phyloP scores from a whole-genome alignment of 2,113 vertebrate genomes.

The Prionailurus viverrinus region DNA sequence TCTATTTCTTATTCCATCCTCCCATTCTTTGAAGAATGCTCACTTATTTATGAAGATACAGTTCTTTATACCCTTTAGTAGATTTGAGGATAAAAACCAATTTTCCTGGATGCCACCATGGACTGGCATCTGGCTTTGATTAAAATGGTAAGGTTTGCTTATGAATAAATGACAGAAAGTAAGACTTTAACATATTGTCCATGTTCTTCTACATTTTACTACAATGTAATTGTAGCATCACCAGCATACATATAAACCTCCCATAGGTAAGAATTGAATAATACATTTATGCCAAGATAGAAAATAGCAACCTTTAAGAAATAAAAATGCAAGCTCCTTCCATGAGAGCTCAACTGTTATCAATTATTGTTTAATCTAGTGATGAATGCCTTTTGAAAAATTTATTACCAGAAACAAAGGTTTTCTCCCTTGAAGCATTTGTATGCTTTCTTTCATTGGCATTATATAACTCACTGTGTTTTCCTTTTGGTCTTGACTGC shows the following conservation, averaged over 20 bases:
- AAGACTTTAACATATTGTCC: not conserved
- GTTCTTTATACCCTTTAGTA: not conserved
- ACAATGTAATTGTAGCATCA: not conserved
- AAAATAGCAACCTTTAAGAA: slow-evolving; percentile 52
- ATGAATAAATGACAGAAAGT: not conserved
- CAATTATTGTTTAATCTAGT: slow-evolving; percentile 60
- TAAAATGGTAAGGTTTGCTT: slow-evolving; percentile 1
- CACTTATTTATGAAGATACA: not conserved
- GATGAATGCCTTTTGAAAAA: slow-evolving; percentile 64
- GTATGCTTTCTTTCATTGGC: slow-evolving; percentile 1
- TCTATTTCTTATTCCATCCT: not conserved
- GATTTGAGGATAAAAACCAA: slow-evolving; percentile 49
- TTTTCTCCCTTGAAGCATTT: slow-evolving; percentile 42
- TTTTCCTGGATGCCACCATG: not conserved
- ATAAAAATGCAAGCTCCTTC: not conserved
- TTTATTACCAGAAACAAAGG: slow-evolving; percentile 59
- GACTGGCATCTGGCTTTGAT: slow-evolving; percentile 21
- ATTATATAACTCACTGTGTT: slow-evolving; percentile 59
- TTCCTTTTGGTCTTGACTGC: slow-evolving; percentile 63
- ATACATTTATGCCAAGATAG: not conserved
- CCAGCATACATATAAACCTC: not conserved
- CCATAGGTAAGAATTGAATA: slow-evolving; percentile 12
- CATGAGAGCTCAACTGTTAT: slow-evolving; percentile 33
- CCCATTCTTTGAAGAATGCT: not conserved
- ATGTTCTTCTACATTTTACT: slow-evolving; percentile 26